Evolutionary conservation across 2,113 vertebrate species (phyloP).

Genomic region (Apistogramma diplotaenia): DNA sequence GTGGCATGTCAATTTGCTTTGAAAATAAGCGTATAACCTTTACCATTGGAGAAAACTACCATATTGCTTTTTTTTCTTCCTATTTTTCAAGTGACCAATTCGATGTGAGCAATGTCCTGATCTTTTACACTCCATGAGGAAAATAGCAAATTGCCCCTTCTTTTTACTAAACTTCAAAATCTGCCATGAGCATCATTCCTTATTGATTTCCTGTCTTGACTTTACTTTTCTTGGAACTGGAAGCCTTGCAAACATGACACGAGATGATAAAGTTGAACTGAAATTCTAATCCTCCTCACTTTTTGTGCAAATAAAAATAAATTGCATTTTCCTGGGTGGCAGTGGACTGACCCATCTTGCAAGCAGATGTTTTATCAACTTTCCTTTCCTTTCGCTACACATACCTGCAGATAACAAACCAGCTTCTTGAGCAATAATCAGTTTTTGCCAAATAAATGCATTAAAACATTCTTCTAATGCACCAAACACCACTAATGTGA

Average conservation of each 20-base stretch:
- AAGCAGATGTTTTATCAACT: not conserved
- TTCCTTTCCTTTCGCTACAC: not conserved
- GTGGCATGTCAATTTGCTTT: not conserved
- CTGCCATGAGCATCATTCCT: not conserved
- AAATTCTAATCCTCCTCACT: not conserved
- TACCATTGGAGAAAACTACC: not conserved
- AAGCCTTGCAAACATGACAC: not conserved
- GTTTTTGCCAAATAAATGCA: not conserved
- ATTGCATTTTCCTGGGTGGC: not conserved
- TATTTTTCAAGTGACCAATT: not conserved
- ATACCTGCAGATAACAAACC: not conserved
- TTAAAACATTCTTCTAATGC: too few species aligned
- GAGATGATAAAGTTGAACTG: not conserved
- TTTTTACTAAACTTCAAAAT: not conserved
- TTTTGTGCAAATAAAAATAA: not conserved
- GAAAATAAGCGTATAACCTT: not conserved
- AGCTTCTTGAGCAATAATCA: not conserved
- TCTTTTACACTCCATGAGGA: not conserved
- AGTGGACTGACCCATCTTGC: not conserved
- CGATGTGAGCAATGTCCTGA: not conserved
- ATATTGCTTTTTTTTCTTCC: not conserved
- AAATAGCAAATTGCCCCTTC: not conserved
- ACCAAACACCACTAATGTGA: too few species aligned
- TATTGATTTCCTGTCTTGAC: not conserved
- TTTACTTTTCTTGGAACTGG: not conserved